phyloP scores from a whole-genome alignment of 2,797 vertebrate genomes.

The Pogoniulus pusillus region DNA sequence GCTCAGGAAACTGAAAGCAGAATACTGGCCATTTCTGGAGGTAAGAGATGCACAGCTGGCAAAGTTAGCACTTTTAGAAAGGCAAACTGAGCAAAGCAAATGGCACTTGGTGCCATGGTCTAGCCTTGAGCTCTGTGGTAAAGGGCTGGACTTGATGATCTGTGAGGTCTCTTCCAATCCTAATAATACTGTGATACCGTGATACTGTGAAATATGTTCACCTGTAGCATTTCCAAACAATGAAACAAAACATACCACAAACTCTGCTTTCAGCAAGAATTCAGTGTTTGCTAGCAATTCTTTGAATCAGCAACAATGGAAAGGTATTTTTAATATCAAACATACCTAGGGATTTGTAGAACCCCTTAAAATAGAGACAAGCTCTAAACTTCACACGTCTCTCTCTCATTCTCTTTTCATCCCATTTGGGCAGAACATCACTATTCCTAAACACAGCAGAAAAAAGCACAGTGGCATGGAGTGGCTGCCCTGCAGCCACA shows the following conservation, averaged over 20 bases:
- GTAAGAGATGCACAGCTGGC: neutral
- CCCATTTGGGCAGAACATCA: accelerated
- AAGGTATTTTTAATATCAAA: neutral
- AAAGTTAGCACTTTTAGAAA: neutral
- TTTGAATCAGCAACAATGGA: neutral
- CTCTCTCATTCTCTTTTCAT: neutral
- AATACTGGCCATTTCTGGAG: neutral
- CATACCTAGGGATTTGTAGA: neutral
- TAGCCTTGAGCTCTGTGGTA: no score
- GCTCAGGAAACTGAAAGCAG: neutral
- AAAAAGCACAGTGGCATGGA: neutral
- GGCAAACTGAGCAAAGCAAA: neutral
- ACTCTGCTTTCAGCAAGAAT: neutral
- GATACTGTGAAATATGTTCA: no score
- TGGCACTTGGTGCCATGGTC: no score
- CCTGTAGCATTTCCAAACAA: neutral
- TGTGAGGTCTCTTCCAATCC: no score
- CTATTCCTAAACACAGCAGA: neutral
- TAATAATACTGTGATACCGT: no score
- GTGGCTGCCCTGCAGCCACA: neutral
- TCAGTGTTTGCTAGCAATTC: neutral
- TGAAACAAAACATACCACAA: neutral
- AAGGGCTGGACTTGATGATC: no score
- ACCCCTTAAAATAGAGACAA: neutral
- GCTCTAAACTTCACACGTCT: neutral